These are phyloP conservation scores for Semicossyphus pulcher DNA, from an alignment of 2,113 vertebrate species.

Conservation along the genomic window DNA sequence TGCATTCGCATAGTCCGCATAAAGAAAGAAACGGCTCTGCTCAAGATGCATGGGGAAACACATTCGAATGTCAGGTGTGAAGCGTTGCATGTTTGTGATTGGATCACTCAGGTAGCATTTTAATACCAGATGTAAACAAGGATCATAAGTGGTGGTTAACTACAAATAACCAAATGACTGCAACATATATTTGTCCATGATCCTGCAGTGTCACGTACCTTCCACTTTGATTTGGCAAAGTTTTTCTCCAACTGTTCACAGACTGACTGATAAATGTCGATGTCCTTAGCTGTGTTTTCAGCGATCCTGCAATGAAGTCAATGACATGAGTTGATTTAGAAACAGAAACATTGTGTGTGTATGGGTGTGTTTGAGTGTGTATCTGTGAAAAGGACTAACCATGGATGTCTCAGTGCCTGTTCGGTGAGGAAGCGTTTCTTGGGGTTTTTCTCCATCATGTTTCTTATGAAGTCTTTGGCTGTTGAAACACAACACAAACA, in stretches of 20 bases:
- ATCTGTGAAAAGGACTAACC: constrained; percentile 81
- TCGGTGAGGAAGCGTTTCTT: constrained; percentile 89
- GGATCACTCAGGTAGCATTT: no score
- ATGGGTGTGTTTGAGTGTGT: not conserved
- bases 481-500: constrained; percentile 43
- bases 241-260: constrained; percentile 93
- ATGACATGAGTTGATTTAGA: not conserved
- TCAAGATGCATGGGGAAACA: no score
- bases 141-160: no score
- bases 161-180: no score
- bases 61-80: no score
- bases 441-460: constrained; percentile 91
- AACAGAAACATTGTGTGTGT: not conserved
- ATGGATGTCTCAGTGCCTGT: constrained; percentile 90
- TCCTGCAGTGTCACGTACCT: constrained; percentile 87
- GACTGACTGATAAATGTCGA: constrained; percentile 91
- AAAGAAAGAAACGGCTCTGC: no score
- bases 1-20: no score
- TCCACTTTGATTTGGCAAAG: constrained; percentile 95
- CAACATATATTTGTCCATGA: no score
- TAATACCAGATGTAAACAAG: no score
- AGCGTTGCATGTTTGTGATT: no score
- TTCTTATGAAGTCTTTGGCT: constrained; percentile 95
- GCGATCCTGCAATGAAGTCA: constrained; percentile 86
- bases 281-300: constrained; percentile 88